Base-by-base conservation (phyloP, 2,797 vertebrate genomes). In the Bryconaethiops microstoma region DNA sequence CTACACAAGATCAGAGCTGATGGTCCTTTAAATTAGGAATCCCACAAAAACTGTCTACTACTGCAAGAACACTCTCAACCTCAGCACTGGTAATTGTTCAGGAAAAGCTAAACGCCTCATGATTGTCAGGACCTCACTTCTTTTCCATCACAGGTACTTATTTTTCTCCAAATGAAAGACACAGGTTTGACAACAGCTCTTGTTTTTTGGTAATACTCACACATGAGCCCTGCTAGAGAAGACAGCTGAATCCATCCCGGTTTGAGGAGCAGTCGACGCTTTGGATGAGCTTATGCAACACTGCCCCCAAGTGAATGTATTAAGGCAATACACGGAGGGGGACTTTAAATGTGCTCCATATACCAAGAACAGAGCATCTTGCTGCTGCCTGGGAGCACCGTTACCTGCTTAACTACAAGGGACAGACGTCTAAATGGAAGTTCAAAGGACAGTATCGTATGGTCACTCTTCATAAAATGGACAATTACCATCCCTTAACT, bases 251-350 rank as follows among this genome's bases (percentile, higher is more conserved):
- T 7, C 57, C 16, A 1, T 19, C 62, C 17, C 39, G 29, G 42
- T 3, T 23, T 48, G 65, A 57, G 1, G 8, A 14, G 48, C 48
- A 12, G 74, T 29, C 63, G 50, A 50, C 79, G 86, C 12, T 86
- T 88, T 78, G 84, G 82, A n/a, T 69, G 62, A 74, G 65, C 39
- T 91, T 90, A 90, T 90, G 78, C 92, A 94, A 94, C 88, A 90
- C 88, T 92, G 91, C 93, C 93, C 90, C 92, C 93, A 90, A 86
- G 90, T 89, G 93, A 40, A 57, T 65, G 60, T 82, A 35, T 85
- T 75, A 6, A 82, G 84, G 68, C 25, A 12, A 35, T 59, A 8
- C 59, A 21, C 35, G 23, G 10, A 42, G 9, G 8, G n/a, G 8
- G 35, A 7, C 64, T 62, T 8, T 5, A 2, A 60, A 60, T 7